Evolutionary conservation across 1,140 invertebrate species (phyloP).

Genomic region (Semibalanus balanoides): DNA sequence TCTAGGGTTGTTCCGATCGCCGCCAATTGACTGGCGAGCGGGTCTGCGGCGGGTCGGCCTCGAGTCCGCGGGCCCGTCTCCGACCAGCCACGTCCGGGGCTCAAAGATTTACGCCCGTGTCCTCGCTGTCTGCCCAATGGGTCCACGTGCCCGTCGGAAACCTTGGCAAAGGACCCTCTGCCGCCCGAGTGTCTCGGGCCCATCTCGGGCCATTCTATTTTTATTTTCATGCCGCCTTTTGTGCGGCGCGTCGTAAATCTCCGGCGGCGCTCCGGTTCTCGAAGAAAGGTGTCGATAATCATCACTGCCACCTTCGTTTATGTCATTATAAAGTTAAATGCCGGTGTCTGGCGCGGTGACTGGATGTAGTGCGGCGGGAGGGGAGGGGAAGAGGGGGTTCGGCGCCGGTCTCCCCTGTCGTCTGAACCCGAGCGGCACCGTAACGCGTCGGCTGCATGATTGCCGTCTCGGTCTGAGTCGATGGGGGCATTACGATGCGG

Average conservation of each 20-base stretch:
- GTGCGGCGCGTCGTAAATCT: neutral
- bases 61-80: too few relatives aligned
- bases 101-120: neutral
- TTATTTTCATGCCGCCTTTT: neutral
- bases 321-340: neutral
- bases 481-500: neutral
- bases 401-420: too few relatives aligned
- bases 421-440: too few relatives aligned
- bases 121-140: neutral
- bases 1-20: too few relatives aligned
- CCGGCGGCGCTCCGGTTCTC: neutral
- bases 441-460: neutral
- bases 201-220: neutral
- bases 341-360: neutral
- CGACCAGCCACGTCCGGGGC: too few relatives aligned
- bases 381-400: too few relatives aligned
- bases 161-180: neutral
- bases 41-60: too few relatives aligned
- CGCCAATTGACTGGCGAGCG: too few relatives aligned
- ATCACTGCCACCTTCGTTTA: neutral
- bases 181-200: too few relatives aligned
- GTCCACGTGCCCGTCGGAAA: neutral
- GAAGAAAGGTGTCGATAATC: neutral
- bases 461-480: neutral
- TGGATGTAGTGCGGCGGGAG: too few relatives aligned